phyloP scores from a whole-genome alignment of 2,113 vertebrate genomes.

The Oryzias celebensis region DNA sequence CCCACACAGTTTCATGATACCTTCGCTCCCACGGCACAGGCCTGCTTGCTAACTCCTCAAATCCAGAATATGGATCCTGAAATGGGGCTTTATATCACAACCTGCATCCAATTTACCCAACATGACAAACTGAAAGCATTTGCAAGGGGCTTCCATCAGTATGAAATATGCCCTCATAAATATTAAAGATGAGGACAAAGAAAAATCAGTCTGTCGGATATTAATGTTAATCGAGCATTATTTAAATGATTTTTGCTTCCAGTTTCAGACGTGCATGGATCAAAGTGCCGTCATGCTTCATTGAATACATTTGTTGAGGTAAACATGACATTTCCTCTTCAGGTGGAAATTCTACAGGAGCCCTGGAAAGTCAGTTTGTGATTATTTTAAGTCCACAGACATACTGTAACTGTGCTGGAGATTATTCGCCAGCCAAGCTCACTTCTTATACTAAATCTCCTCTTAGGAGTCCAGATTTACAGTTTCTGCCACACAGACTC shows the following conservation, averaged over 20 bases:
- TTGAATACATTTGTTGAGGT: conserved; percentile 29
- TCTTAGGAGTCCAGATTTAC: conserved; percentile 2
- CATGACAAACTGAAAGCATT: conserved; percentile 37
- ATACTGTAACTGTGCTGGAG: background rate
- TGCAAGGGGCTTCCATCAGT: conserved; percentile 38
- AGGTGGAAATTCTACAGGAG: conserved; percentile 9
- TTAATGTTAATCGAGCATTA: conserved; percentile 40
- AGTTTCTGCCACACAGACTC: background rate
- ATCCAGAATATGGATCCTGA: conserved; percentile 10
- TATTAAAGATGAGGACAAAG: conserved; percentile 32
- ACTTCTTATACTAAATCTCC: conserved; percentile 5
- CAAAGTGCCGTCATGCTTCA: conserved; percentile 38
- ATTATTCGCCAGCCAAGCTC: conserved; percentile 3
- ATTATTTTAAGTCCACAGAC: conserved; percentile 1
- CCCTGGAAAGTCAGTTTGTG: conserved; percentile 34
- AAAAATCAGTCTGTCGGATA: conserved; percentile 22
- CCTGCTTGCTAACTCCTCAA: conserved; percentile 10
- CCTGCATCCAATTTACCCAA: conserved; percentile 45
- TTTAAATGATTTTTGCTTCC: conserved; percentile 25
- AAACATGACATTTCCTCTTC: conserved; percentile 12
- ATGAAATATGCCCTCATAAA: conserved; percentile 39
- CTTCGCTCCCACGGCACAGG: background rate
- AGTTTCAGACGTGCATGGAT: conserved; percentile 32
- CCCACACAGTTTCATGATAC: background rate
- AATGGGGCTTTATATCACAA: conserved; percentile 39